These are phyloP conservation scores for Myopa testacea DNA, from an alignment of 2,888 invertebrate genomes.

Conservation along the genomic window DNA sequence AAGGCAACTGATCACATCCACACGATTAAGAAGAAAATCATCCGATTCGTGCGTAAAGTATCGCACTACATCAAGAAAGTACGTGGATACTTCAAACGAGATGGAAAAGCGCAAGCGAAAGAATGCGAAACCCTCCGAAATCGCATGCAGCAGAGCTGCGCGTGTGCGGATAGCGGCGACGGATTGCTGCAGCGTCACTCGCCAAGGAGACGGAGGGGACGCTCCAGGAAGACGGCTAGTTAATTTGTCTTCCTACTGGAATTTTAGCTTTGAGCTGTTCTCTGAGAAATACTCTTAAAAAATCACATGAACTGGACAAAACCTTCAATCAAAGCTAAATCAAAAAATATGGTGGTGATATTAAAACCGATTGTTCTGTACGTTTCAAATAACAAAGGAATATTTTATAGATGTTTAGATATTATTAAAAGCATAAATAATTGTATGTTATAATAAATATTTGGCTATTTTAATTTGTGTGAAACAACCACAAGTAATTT, in stretches of 20 bases:
- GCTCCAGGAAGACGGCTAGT: background rate
- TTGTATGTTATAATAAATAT: too few relatives aligned
- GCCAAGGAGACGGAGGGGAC: background rate
- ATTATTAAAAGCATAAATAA: too few relatives aligned
- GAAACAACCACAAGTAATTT: too few relatives aligned
- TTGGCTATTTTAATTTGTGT: too few relatives aligned
- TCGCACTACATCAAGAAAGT: constrained; percentile 24
- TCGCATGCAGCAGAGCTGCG: background rate
- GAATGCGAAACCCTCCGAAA: background rate
- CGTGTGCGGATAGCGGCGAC: constrained; percentile 4
- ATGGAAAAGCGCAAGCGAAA: background rate
- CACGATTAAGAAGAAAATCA: constrained; percentile 46
- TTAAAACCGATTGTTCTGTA: background rate
- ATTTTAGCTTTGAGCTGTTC: too few relatives aligned
- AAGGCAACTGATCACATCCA: constrained; percentile 50
- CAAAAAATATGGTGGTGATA: background rate
- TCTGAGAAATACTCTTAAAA: too few relatives aligned
- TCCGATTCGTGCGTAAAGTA: background rate
- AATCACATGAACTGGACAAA: too few relatives aligned
- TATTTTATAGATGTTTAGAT: too few relatives aligned
- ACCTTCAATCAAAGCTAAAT: background rate
- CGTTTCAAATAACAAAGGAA: too few relatives aligned
- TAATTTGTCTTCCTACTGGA: too few relatives aligned
- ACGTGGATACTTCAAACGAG: constrained; percentile 29
- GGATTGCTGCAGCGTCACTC: background rate